Conservation (phyloP, 2,888 invertebrate species). For the Petrophora chlorosata region DNA sequence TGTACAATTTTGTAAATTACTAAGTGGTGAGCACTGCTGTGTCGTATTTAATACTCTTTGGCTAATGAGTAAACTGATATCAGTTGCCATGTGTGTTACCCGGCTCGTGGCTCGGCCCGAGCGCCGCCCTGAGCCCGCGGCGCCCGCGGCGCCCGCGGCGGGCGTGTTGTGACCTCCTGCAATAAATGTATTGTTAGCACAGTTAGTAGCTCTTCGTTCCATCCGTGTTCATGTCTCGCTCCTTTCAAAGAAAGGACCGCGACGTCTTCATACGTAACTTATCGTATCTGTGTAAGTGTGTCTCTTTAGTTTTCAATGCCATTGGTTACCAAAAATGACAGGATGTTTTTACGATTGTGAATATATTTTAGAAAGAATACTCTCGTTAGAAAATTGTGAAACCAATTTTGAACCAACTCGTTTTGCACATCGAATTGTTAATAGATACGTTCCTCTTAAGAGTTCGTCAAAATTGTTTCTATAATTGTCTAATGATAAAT, state of each 20-base stretch:
- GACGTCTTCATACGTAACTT: conserved; percentile 75
- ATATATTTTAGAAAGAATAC: conserved; percentile 76
- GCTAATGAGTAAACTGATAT: conserved; percentile 36
- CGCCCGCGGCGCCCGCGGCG: conserved; percentile 9
- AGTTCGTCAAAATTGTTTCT: conserved; percentile 73
- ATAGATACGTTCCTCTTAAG: conserved; percentile 66
- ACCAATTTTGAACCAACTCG: conserved; percentile 65
- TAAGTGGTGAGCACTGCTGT: conserved; percentile 52
- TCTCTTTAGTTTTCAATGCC: conserved; percentile 77
- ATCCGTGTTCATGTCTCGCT: conserved; percentile 64
- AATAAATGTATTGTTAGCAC: conserved; percentile 69
- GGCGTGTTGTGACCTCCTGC: conserved; percentile 66
- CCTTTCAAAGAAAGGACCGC: conserved; percentile 67
- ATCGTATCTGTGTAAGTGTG: conserved; percentile 68
- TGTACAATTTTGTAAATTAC: conserved; percentile 54
- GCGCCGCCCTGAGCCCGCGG: neutral
- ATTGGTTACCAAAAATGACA: conserved; percentile 84
- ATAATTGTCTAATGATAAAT: conserved; percentile 75
- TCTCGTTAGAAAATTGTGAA: conserved; percentile 72
- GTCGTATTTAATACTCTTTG: conserved; percentile 49
- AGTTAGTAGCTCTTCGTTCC: conserved; percentile 55
- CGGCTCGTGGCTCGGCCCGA: conserved; percentile 27
- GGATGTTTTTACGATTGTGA: conserved; percentile 80
- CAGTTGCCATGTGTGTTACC: conserved; percentile 42
- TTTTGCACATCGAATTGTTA: conserved; percentile 81